Base-by-base conservation (phyloP, 2,113 vertebrate genomes). In the Muntiacus muntjak region DNA sequence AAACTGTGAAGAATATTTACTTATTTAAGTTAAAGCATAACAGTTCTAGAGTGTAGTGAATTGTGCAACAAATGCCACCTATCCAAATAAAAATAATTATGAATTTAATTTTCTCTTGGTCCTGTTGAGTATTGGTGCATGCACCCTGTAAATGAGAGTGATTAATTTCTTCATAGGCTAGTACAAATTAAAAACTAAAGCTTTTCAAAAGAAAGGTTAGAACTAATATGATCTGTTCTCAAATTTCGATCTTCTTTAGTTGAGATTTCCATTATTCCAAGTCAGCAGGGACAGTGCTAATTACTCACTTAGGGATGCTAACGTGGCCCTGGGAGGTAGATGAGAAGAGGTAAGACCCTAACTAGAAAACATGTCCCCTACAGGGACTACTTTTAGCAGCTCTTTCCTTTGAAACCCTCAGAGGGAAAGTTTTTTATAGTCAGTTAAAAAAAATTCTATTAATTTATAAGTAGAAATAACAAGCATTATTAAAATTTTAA, bases 211-310 rank as follows among this genome's bases (percentile, higher is more conserved):
- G 55, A 95, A 95, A 95, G 89, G 58, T 91, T 97, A 92, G 47
- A 85, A 90, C 26, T 87, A 95, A 88, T 97, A 82, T 90, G 87
- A 98, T 96, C 92, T 92, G 16, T 90, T 97, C 87, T 96, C 96
- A 96, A 92, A 88, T 96, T 93, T 40, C 85, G 76, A 93, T 94
- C 95, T 96, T 90, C 91, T 85, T 89, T 36, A 64, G 15, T 82
- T 76, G 85, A 96, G 78, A 79, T 95, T 97, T 84, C 43, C 64
- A 88, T 96, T 87, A 95, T 97, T 96, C 54, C 57, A 81, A 96
- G 94, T 76, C 97, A 97, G 87, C 97, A 96, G 94, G 95, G 52
- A 89, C 84, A 94, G 74, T 71, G 89, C 92, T 97, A 98, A 97
- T 98, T 97, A 96, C 89, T 97, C 95, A 88, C 89, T 96, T 90